A percentile compares a stretch with the other conserved stretches of the same genome.
These are phyloP conservation scores for Anas bahamensis DNA, from an alignment of 2,797 vertebrate genomes.

Conservation along the genomic window DNA sequence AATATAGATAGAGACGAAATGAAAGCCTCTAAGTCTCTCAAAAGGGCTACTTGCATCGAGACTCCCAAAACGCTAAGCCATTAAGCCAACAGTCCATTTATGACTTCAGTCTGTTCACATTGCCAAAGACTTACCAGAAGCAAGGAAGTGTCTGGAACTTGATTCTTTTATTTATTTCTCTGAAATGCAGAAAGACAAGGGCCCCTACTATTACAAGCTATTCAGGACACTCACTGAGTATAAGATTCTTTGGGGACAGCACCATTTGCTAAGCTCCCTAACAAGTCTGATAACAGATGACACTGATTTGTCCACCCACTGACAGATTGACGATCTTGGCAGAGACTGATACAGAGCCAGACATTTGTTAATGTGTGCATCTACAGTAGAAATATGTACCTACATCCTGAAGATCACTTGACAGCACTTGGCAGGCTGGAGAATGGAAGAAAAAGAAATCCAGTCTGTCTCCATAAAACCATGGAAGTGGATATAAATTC, in stretches of 20 bases:
- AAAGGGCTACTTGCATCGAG: background rate
- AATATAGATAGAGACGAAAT: background rate
- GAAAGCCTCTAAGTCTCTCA: background rate
- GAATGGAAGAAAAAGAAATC: background rate
- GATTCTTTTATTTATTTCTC: background rate
- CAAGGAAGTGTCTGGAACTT: background rate
- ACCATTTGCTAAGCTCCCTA: background rate
- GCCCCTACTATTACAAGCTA: background rate
- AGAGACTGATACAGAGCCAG: background rate
- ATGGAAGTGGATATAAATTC: background rate
- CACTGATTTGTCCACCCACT: background rate
- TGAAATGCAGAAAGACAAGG: background rate
- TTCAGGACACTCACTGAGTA: background rate
- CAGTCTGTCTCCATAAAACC: background rate
- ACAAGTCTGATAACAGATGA: background rate
- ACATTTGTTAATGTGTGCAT: background rate
- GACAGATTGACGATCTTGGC: background rate
- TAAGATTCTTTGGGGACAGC: background rate
- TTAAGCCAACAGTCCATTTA: background rate
- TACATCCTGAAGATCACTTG: background rate
- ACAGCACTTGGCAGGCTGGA: background rate
- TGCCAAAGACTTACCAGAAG: background rate
- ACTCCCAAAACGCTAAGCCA: background rate
- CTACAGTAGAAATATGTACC: accelerated
- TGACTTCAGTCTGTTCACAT: background rate